phyloP scores from a whole-genome alignment of 1,140 invertebrate genomes.

The Polyergus mexicanus region DNA sequence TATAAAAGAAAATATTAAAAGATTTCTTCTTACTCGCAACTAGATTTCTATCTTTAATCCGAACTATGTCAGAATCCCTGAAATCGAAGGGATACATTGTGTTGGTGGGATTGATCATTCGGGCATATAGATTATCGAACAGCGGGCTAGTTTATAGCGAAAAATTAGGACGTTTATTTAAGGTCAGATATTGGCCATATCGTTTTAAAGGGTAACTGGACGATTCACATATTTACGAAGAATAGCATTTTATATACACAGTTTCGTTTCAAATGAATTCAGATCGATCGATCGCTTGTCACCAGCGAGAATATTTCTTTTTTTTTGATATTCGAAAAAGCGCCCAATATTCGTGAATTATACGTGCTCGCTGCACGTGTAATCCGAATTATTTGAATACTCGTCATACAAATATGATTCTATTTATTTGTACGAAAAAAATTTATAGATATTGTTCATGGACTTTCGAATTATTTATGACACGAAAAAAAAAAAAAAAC shows the following conservation, averaged over 20 bases:
- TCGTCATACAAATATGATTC: background rate
- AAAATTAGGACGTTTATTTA: background rate
- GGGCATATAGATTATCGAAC: background rate
- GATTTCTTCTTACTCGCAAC: background rate
- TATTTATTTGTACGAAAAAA: background rate
- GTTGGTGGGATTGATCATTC: background rate
- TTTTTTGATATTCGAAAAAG: conserved; percentile 30
- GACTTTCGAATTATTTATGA: conserved; percentile 34
- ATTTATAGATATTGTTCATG: conserved; percentile 32
- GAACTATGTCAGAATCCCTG: too few relatives aligned
- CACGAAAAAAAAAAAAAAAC: background rate
- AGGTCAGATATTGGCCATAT: conserved; percentile 19
- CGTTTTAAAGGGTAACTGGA: conserved; percentile 12
- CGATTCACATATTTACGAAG: conserved; percentile 1
- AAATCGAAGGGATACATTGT: background rate
- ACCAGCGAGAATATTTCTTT: conserved; percentile 30
- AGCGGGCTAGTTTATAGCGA: background rate
- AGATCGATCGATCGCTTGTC: background rate
- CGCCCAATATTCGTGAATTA: conserved; percentile 34
- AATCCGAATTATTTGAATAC: background rate
- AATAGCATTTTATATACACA: background rate
- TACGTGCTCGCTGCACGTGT: background rate
- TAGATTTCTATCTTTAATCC: background rate
- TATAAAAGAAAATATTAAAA: background rate
- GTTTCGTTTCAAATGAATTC: conserved; percentile 31